Evolutionary conservation across 2,113 vertebrate species (phyloP), one percentile per base, ranked within the genome.

Genomic region (Isurus oxyrinchus): DNA sequence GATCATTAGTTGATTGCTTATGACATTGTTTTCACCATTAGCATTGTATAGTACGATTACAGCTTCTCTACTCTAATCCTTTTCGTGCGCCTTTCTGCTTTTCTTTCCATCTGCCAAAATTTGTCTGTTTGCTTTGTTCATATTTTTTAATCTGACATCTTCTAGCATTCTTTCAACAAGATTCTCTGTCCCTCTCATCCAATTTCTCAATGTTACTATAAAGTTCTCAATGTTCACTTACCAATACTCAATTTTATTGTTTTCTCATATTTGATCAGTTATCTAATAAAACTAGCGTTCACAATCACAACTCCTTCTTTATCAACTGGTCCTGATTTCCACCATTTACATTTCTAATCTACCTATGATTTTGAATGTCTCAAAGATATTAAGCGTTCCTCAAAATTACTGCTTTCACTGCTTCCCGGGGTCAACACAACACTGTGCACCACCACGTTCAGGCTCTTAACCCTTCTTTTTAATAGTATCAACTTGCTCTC

Each of bases 201-300:
- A 16, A n/a, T 40, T 93, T 94, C 16, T 61, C 10, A 93, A 40
- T 63, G 14, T 21, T 35, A 63, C n/a, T 35, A 21, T 27, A 90
- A 90, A 55, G 59, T 5, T 27, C 90, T 61, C 90, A 49, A 91
- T 91, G 6, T 19, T 7, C 31, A 35, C 61, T 61, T 35, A 93
- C 57, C 35, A 93, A 93, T 63, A 94, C 66, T 94, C 90, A 61
- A 63, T 93, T 61, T n/a, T 57, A 93, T 40, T 63, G 90, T 14
- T 63, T 91, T 59, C 10, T 40, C 76, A n/a, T 3, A 16, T 63
- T 90, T 93, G 31, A 21, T 21, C 35, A 61, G 88, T 31, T 93
- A 40, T 93, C 90, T 61, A 16, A 31, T 91, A 91, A 91, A 91
- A 35, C 23, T 81, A 10, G 14, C 79, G 16, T 84, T 84, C 79